A percentile compares a stretch with the other conserved stretches of the same genome.
phyloP scores from a whole-genome alignment of 2,113 vertebrate species.

The Rhinopithecus roxellana region DNA sequence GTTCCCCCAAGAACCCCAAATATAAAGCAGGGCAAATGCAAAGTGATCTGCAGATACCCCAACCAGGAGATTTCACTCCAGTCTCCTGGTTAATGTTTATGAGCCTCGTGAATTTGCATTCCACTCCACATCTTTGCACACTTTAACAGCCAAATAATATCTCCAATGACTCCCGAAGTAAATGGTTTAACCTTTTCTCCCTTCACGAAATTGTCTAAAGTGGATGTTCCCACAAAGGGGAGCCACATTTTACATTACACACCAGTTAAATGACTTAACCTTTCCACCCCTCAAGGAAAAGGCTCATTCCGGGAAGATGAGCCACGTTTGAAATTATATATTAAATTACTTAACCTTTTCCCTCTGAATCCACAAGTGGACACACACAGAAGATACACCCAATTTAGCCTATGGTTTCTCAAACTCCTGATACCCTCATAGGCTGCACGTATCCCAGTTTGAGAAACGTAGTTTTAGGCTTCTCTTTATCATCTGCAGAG shows the following conservation, averaged over 20 bases:
- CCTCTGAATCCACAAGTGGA: neutral
- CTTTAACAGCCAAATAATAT: constrained; percentile 23
- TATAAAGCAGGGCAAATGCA: neutral
- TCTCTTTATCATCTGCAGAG: neutral
- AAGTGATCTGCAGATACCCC: neutral
- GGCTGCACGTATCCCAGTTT: neutral
- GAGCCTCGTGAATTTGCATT: neutral
- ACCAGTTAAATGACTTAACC: constrained; percentile 21
- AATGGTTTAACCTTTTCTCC: neutral
- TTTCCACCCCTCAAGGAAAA: neutral
- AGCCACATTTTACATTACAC: neutral
- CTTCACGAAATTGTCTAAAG: neutral
- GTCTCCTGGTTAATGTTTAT: neutral
- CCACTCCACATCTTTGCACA: neutral
- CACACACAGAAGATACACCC: accelerated
- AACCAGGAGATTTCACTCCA: neutral
- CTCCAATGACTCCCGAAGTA: constrained; percentile 35
- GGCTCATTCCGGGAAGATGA: neutral
- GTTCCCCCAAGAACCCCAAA: neutral
- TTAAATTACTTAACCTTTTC: neutral
- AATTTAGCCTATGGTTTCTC: neutral
- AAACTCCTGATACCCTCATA: neutral
- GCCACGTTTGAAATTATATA: neutral
- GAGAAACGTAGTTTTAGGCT: neutral
- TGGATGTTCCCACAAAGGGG: constrained; percentile 10